These are phyloP conservation scores for Asteroscopus sphinx DNA, from an alignment of 2,888 invertebrate species.

Conservation along the genomic window DNA sequence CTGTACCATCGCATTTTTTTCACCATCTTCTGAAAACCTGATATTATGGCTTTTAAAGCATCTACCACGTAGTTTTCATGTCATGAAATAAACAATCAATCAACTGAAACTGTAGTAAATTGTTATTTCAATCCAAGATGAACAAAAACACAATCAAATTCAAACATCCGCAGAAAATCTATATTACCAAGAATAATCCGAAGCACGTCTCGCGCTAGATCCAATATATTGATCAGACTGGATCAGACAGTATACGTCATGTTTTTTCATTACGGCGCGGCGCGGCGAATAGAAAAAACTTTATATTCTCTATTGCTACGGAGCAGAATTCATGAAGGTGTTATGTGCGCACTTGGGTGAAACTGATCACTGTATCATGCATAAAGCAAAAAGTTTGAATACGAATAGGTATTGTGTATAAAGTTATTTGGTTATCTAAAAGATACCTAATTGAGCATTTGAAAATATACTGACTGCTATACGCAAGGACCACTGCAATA, in stretches of 20 bases:
- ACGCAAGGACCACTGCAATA: too few relatives aligned
- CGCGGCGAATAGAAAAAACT: constrained; percentile 27
- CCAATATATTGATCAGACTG: constrained; percentile 34
- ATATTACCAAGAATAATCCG: constrained; percentile 29
- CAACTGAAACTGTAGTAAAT: too few relatives aligned
- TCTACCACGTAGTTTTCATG: too few relatives aligned
- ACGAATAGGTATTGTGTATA: constrained; percentile 15
- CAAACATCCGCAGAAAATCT: too few relatives aligned
- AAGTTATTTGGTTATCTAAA: background rate
- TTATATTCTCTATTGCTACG: constrained; percentile 38
- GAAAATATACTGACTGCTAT: too few relatives aligned
- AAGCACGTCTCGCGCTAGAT: constrained; percentile 30
- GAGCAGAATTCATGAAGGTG: constrained; percentile 40
- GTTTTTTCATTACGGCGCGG: constrained; percentile 47
- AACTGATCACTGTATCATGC: constrained; percentile 43
- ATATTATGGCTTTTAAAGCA: too few relatives aligned
- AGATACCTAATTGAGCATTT: too few relatives aligned
- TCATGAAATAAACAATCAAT: too few relatives aligned
- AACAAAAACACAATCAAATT: too few relatives aligned
- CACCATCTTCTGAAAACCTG: too few relatives aligned
- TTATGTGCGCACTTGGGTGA: constrained; percentile 29
- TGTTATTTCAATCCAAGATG: too few relatives aligned
- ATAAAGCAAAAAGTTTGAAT: constrained; percentile 19
- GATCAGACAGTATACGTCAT: constrained; percentile 38
- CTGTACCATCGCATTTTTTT: too few relatives aligned